A percentile compares a stretch with the other conserved stretches of the same genome.
phyloP scores from a whole-genome alignment of 1,140 invertebrate genomes.

The Ceratosolen fusciceps region DNA sequence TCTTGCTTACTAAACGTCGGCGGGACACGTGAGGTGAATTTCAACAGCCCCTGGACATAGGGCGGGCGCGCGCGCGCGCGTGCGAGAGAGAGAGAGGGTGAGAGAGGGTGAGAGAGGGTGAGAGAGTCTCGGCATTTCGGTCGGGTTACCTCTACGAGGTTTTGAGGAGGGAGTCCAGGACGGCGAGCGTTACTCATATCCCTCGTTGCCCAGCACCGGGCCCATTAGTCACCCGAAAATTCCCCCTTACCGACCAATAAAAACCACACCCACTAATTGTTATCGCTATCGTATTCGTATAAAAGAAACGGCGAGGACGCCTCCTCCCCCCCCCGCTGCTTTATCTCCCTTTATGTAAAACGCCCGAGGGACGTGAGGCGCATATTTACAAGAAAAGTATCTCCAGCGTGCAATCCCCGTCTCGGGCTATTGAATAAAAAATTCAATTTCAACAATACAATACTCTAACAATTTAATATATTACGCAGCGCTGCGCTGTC shows the following conservation, averaged over 20 bases:
- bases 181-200: constrained; percentile 20
- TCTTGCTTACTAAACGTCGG: constrained; percentile 45
- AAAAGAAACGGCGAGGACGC: not conserved
- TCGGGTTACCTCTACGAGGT: too few relatives aligned
- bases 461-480: too few relatives aligned
- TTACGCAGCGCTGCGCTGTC: too few relatives aligned
- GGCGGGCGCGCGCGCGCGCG: too few relatives aligned
- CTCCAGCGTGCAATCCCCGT: not conserved
- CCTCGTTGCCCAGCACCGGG: too few relatives aligned
- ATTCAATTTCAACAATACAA: too few relatives aligned
- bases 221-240: constrained; percentile 7
- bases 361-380: not conserved
- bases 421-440: too few relatives aligned
- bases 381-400: not conserved
- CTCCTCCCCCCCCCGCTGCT: too few relatives aligned
- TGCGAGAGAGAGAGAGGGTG: too few relatives aligned
- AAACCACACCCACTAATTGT: not conserved
- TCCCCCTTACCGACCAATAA: not conserved
- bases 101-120: too few relatives aligned
- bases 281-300: not conserved
- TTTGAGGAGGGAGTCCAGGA: too few relatives aligned
- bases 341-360: not conserved
- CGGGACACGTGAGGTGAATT: constrained; percentile 40
- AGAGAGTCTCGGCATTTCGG: too few relatives aligned
- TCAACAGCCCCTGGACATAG: not conserved